phyloP scores from a whole-genome alignment of 2,113 vertebrate genomes.

The Carlito syrichta region DNA sequence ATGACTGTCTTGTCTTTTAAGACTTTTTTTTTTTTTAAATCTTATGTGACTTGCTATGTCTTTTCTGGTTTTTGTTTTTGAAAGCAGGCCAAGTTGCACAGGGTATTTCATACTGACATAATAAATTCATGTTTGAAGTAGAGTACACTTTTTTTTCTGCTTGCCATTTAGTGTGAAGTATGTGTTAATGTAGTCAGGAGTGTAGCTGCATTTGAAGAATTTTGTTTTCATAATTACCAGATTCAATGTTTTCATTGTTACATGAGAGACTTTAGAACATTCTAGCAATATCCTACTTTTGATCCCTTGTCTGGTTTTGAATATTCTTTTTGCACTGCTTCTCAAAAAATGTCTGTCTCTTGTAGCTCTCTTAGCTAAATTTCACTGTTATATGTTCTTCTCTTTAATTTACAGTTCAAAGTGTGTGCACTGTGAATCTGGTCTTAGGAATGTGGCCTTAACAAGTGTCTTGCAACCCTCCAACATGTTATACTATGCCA shows the following conservation, averaged over 20 bases:
- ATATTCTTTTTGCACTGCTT: not conserved
- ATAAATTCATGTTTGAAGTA: not conserved
- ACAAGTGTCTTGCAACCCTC: not conserved
- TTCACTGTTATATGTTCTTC: no score
- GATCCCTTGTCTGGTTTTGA: not conserved
- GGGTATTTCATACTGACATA: not conserved
- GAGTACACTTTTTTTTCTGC: not conserved
- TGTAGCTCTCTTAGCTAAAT: no score
- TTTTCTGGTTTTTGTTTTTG: no score
- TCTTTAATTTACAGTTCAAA: not conserved
- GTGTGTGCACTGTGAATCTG: not conserved
- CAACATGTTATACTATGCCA: no score
- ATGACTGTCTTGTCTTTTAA: not conserved
- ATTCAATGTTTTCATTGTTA: not conserved
- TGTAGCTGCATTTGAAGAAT: not conserved
- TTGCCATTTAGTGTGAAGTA: not conserved
- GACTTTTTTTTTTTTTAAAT: not conserved
- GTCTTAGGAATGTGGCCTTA: not conserved
- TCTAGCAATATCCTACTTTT: not conserved
- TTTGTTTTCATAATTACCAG: not conserved
- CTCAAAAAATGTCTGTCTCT: not conserved
- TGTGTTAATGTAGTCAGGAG: not conserved
- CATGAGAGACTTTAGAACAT: not conserved
- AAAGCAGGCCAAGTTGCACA: no score
- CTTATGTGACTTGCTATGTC: no score